A percentile compares a stretch with the other conserved stretches of the same genome.
Evolutionary conservation across 2,797 vertebrate genomes (phyloP).

Genomic region (Psittacula echo): DNA sequence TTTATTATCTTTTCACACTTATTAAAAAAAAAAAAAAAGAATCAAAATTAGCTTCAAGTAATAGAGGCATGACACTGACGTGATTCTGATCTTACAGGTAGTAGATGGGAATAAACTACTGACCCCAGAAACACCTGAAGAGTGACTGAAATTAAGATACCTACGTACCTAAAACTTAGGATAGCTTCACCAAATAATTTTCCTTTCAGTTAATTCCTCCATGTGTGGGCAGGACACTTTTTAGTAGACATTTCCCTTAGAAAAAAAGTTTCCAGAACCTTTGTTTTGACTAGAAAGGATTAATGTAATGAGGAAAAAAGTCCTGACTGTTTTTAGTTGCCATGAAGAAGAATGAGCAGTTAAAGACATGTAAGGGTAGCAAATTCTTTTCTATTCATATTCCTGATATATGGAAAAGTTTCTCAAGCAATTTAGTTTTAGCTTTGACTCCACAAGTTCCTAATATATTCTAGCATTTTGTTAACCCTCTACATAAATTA

Average conservation of each 20-base stretch:
- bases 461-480: slow-evolving; percentile 20
- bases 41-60: not conserved
- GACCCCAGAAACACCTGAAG: not conserved
- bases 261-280: not conserved
- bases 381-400: not conserved
- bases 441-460: not conserved
- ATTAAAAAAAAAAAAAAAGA: not conserved
- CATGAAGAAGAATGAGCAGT: not conserved
- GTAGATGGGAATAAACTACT: not conserved
- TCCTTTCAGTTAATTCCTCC: not conserved
- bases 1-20: not conserved
- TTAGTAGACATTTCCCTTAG: not conserved
- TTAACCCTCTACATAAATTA: slow-evolving; percentile 25
- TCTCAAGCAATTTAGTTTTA: not conserved
- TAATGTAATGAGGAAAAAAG: not conserved
- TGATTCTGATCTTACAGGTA: not conserved
- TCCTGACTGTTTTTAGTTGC: not conserved
- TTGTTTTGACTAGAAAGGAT: not conserved
- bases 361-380: not conserved
- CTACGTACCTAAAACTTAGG: not conserved
- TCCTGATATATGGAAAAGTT: not conserved
- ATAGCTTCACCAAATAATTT: not conserved
- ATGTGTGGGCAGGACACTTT: not conserved
- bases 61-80: not conserved
- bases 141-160: not conserved